Base-by-base conservation (phyloP, 2,888 invertebrate species). In the Apamea crenata region DNA sequence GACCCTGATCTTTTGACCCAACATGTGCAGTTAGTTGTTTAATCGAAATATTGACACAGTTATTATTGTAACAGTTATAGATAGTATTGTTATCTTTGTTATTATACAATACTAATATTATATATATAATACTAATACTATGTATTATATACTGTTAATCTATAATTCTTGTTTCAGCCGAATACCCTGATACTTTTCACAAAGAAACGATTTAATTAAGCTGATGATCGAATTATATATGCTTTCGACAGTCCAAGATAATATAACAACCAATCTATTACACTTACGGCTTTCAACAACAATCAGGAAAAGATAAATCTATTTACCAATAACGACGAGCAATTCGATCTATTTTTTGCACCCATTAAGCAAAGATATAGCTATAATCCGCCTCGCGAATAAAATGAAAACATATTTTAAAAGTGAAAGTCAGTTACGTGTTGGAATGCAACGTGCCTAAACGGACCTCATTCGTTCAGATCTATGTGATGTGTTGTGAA, bases 361-460 rank as follows among this genome's bases (percentile, higher is more conserved):
- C 21, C 59, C 77, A 74, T 50, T 47, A 21, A 16, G 14, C 53
- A 78, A 53, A 82, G 63, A 66, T 75, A 65, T 71, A 47, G 29
- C 59, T 21, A 77, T 81, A 81, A 77, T 73, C 84, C 32, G 74
- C 47, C 36, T 71, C 53, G 73, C 77, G 67, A 74, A 88, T 83
- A 78, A 89, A 84, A 90, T 86, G 83, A 84, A 88, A 87, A 88
- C 79, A 87, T 84, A 82, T 80, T 87, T 88, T 83, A 76, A 87
- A 89, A 89, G 90, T 86, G 90, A 89, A 89, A 89, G 89, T 78
- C n/a, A 1, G 78, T 88, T 86, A 84, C 89, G 87, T 83, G 84
- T 53, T 73, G 89, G 89, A 78, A 88, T 90, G 89, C 78, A 75
- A 80, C 82, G 32, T 67, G 77, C 47, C 77, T 75, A 81, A 83